A percentile compares a stretch with the other conserved stretches of the same genome.
Conservation (phyloP, 2,888 invertebrate species). For the Drosophila anceps region DNA sequence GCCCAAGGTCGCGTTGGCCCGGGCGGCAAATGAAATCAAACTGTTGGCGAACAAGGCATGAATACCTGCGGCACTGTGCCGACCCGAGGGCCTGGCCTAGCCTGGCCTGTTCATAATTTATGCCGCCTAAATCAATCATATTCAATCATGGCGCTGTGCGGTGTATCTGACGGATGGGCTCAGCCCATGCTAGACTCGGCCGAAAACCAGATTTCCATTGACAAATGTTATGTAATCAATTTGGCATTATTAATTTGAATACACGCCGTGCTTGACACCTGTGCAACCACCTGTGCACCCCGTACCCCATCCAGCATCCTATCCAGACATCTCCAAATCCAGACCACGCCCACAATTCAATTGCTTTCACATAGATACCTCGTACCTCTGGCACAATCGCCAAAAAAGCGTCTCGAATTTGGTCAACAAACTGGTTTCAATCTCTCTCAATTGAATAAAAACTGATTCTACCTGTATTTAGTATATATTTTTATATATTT, state of each 20-base stretch:
- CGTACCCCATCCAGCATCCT: neutral
- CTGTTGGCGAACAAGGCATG: neutral
- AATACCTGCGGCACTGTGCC: conserved; percentile 1
- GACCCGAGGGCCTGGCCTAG: neutral
- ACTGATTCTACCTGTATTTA: conserved; percentile 18
- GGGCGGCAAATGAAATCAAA: conserved; percentile 2
- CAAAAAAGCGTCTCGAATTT: conserved; percentile 26
- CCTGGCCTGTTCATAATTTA: conserved; percentile 67
- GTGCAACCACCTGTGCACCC: conserved; percentile 18
- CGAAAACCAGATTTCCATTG: conserved; percentile 64
- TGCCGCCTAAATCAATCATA: conserved; percentile 73
- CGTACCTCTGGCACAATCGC: conserved; percentile 9
- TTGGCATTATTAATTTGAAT: conserved; percentile 81
- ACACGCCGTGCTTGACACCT: conserved; percentile 62
- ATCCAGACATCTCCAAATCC: conserved; percentile 19
- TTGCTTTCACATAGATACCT: conserved; percentile 12
- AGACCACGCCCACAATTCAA: conserved; percentile 43
- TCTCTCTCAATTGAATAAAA: conserved; percentile 5
- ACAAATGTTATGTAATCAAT: conserved; percentile 79
- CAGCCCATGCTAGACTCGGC: conserved; percentile 27
- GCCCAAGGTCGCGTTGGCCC: conserved; percentile 64
- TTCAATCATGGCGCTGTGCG: conserved; percentile 63
- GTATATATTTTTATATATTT: neutral
- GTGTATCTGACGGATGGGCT: conserved; percentile 53
- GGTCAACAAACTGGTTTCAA: conserved; percentile 26